Base-by-base conservation (phyloP, 92 coral and sea anemone species). In the Blastomussa wellsi region DNA sequence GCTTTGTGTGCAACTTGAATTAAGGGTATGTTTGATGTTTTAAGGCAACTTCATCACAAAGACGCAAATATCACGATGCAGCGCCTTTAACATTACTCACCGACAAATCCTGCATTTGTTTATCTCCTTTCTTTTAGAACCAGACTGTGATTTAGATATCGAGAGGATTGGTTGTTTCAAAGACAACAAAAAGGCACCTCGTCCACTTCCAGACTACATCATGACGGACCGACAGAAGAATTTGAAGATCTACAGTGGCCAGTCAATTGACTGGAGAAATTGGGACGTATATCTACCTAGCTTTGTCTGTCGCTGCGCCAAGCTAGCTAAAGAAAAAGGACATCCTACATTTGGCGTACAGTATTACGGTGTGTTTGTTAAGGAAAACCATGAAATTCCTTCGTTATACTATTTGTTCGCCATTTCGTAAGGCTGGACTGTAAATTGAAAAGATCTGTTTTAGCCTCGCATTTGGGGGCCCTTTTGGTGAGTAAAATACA, bases 281-380 rank as follows among this genome's bases (percentile, higher is more conserved):
- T 96, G 94, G 95, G 98, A 94, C 39, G 89, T 81, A 16, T 96
- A 90, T 75, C 41, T 94, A 70, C 98, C 95, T 15, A 78, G 86
- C 31, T 80, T 94, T 20, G 93, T 90, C 37, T 96, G 98, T 39
- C 87, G 95, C 48, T 96, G 98, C 69, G 98, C 98, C 13, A 72
- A 92, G 75, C 37, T 67, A 51, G 96, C 93, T 0, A 87, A 89
- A 52, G 87, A 76, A n/a, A 89, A 86, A 14, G 95, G 92, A 10
- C 67, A 87, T 69, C 48, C 69, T 31, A 94, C 96, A 5, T 96
- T 96, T 85, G 98, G 96, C 13, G 71, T 94, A 12, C 98, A 96
- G 75, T 92, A 82, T 59, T 96, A 94, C 72, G 98, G 98, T 95
- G 22, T 16, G 87, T 11, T n/a, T n/a, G 11, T 28, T 5, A 13